phyloP scores from a whole-genome alignment of 2,888 invertebrate species.

The Drosophila tripunctata region DNA sequence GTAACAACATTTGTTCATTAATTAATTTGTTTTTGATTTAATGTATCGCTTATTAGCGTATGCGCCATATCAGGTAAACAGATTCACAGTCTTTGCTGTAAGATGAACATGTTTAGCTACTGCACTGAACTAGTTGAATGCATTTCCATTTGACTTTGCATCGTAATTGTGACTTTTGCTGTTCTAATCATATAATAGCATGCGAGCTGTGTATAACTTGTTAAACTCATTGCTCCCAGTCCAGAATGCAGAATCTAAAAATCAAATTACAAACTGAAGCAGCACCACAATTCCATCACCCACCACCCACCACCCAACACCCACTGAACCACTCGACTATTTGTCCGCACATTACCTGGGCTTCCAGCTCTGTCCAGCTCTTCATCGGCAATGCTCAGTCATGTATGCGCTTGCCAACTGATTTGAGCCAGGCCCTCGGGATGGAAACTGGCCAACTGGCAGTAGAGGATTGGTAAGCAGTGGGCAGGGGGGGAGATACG shows the following conservation, averaged over 20 bases:
- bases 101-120: neutral
- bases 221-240: constrained; percentile 35
- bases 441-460: neutral
- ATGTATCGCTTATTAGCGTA: too few relatives aligned
- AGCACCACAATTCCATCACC: neutral
- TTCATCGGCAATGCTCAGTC: constrained; percentile 74
- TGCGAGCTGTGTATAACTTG: constrained; percentile 18
- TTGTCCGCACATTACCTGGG: constrained; percentile 4
- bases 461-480: too few relatives aligned
- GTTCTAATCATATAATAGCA: constrained; percentile 46
- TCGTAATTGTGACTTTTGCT: constrained; percentile 12
- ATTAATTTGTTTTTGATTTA: too few relatives aligned
- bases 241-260: constrained; percentile 17
- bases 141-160: constrained; percentile 34
- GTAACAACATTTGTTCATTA: too few relatives aligned
- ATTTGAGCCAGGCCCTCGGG: constrained; percentile 59
- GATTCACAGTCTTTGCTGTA: too few relatives aligned
- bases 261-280: constrained; percentile 29
- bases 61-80: too few relatives aligned
- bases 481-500: neutral
- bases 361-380: constrained; percentile 19
- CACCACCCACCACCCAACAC: neutral
- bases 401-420: constrained; percentile 69
- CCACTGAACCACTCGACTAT: neutral
- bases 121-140: constrained; percentile 17